Percentiles rank a stretch among this genome's conserved stretches.
Evolutionary conservation across 2,113 vertebrate genomes (phyloP).

Genomic region (Sander lucioperca): DNA sequence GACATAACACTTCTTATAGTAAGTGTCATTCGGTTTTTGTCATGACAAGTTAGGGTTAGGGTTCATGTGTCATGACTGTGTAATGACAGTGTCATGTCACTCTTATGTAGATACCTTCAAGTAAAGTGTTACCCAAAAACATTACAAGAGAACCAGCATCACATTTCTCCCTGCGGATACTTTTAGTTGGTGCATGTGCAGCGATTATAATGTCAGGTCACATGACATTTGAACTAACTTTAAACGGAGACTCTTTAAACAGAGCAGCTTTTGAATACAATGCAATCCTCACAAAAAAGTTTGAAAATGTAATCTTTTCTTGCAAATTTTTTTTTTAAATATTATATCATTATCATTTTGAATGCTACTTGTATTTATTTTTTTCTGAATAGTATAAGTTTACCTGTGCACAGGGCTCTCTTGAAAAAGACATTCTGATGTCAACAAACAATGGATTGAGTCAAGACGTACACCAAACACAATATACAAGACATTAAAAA

Average conservation of each 20-base stretch:
- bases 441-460: not conserved
- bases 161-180: not conserved
- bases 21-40: no score
- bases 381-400: not conserved
- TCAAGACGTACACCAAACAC: not conserved
- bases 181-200: not conserved
- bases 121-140: not conserved
- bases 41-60: no score
- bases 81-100: no score
- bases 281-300: no score
- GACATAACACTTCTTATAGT: no score
- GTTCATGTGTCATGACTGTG: no score
- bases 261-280: no score
- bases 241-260: no score
- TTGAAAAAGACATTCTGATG: not conserved
- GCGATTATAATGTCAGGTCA: not conserved
- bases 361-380: not conserved
- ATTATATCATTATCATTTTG: not conserved
- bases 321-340: not conserved
- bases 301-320: not conserved
- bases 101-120: no score
- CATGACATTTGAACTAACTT: no score
- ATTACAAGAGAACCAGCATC: not conserved
- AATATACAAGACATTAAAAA: not conserved
- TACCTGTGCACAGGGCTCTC: not conserved